phyloP scores from a whole-genome alignment of 2,797 vertebrate species.

The Galaxias olidus region DNA sequence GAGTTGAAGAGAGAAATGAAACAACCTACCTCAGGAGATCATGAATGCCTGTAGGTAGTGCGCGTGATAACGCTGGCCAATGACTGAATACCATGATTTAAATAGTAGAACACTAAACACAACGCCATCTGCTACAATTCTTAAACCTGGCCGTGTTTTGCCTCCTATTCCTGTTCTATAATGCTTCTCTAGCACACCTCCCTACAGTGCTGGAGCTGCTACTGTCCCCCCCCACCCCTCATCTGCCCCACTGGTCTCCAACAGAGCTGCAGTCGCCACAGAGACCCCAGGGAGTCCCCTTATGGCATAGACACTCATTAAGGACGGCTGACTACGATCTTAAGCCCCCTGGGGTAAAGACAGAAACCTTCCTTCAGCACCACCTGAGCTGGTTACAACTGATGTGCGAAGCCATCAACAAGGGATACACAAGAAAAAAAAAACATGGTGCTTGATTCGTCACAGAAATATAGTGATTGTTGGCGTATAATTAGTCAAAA shows the following conservation, averaged over 20 bases:
- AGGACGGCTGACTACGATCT: constrained; percentile 19
- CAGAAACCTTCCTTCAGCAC: neutral
- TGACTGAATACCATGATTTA: neutral
- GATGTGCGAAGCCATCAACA: neutral
- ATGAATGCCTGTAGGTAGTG: neutral
- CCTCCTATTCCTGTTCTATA: constrained; percentile 4
- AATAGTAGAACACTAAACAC: neutral
- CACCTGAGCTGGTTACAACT: neutral
- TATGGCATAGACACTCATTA: constrained; percentile 36
- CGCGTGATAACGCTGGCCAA: no score
- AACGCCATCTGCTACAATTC: neutral
- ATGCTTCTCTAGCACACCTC: constrained; percentile 7
- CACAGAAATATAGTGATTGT: no score
- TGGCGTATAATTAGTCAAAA: no score
- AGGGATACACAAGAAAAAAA: neutral
- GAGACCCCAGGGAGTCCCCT: constrained; percentile 8
- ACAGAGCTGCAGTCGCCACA: neutral
- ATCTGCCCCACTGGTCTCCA: neutral
- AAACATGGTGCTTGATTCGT: no score
- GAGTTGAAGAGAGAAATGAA: neutral
- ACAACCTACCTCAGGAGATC: constrained; percentile 11
- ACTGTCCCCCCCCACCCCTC: neutral
- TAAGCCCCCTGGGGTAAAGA: constrained; percentile 31
- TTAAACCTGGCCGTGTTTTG: neutral
- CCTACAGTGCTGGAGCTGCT: neutral